These are phyloP conservation scores for Psephotus haematonotus DNA, from an alignment of 2,113 vertebrate species.

Conservation along the genomic window DNA sequence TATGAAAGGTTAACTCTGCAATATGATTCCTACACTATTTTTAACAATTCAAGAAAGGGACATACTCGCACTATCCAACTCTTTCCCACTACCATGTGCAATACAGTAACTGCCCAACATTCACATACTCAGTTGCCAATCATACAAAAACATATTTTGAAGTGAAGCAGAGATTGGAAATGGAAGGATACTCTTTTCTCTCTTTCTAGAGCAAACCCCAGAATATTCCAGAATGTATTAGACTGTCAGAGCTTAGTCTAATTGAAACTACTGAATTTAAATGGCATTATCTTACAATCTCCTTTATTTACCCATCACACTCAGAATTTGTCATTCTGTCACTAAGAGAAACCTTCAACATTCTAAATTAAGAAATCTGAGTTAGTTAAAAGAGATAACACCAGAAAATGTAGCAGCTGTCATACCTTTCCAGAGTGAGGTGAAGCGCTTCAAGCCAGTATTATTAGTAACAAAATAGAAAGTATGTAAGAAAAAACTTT, in stretches of 20 bases:
- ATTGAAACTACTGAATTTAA: background rate
- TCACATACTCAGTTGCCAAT: background rate
- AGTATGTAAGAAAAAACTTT: background rate
- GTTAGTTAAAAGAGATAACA: background rate
- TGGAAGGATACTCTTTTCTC: background rate
- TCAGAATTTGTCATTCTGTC: background rate
- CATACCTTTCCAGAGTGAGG: background rate
- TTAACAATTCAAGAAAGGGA: background rate
- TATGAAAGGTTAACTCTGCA: background rate
- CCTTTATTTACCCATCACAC: background rate
- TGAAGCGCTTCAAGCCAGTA: background rate
- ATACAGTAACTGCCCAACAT: background rate
- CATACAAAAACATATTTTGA: rapidly evolving
- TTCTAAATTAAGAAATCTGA: background rate
- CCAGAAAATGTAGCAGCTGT: background rate
- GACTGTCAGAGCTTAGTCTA: background rate
- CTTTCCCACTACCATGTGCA: background rate
- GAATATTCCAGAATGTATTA: background rate
- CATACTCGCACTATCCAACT: background rate
- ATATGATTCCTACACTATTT: background rate
- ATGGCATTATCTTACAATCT: background rate
- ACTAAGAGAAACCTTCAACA: background rate
- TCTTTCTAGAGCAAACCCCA: background rate
- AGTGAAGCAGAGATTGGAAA: background rate
- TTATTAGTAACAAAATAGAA: background rate